Conservation (phyloP, 2,888 invertebrate species). For the Meganola albula region DNA sequence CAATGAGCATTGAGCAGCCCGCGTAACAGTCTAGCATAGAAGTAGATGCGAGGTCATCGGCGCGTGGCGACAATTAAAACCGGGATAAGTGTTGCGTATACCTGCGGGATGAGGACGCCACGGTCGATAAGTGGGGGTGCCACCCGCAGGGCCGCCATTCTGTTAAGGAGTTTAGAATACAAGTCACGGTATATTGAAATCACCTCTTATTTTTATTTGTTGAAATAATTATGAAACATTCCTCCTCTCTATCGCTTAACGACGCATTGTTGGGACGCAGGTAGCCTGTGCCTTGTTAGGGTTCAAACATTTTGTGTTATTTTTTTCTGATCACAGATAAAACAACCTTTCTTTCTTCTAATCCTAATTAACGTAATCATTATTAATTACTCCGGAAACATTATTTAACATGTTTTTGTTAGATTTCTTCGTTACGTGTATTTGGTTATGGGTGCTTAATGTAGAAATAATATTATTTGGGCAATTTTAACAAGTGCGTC, state of each 20-base stretch:
- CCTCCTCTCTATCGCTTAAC: conserved; percentile 25
- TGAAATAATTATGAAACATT: conserved; percentile 24
- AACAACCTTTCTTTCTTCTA: too few relatives aligned
- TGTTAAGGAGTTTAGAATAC: conserved; percentile 72
- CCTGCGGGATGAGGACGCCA: conserved; percentile 73
- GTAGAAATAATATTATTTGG: conserved; percentile 27
- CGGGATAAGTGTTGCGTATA: conserved; percentile 75
- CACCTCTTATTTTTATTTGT: conserved; percentile 40
- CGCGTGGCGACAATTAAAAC: conserved; percentile 76
- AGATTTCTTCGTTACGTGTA: too few relatives aligned
- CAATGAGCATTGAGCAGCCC: conserved; percentile 32
- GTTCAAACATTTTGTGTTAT: neutral
- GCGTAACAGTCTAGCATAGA: conserved; percentile 37
- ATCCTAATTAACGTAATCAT: too few relatives aligned
- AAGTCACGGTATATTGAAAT: conserved; percentile 66
- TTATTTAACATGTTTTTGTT: too few relatives aligned
- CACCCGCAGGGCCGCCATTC: conserved; percentile 47
- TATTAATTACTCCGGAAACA: too few relatives aligned
- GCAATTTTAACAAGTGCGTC: conserved; percentile 45
- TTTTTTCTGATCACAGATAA: too few relatives aligned
- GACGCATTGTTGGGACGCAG: conserved; percentile 14
- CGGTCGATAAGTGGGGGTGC: conserved; percentile 66
- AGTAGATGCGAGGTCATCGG: conserved; percentile 57
- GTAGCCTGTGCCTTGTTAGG: conserved; percentile 13
- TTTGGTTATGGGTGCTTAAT: too few relatives aligned